These are phyloP conservation scores for Pteronotus mesoamericanus DNA, from an alignment of 2,797 vertebrate genomes.

Conservation along the genomic window DNA sequence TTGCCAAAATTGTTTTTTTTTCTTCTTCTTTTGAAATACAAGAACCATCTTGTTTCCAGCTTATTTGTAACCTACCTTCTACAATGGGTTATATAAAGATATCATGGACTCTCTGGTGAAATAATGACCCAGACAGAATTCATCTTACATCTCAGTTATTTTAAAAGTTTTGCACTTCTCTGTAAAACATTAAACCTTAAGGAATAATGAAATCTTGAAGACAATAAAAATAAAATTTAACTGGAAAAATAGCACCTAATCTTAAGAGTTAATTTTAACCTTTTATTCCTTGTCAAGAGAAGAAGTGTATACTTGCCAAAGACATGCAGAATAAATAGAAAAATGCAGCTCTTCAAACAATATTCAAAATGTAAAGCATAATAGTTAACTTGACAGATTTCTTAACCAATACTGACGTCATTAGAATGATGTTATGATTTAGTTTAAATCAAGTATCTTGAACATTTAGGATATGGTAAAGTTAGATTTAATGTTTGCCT, in stretches of 20 bases:
- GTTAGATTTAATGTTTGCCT: background rate
- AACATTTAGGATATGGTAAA: background rate
- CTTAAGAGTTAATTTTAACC: background rate
- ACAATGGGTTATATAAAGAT: conserved; percentile 61
- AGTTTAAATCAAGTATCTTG: background rate
- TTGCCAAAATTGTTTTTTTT: conserved; percentile 75
- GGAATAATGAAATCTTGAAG: background rate
- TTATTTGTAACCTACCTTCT: conserved; percentile 74
- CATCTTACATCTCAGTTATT: conserved; percentile 43
- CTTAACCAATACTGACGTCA: background rate
- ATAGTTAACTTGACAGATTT: background rate
- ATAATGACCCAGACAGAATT: conserved; percentile 42
- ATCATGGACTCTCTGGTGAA: conserved; percentile 74
- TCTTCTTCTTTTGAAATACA: conserved; percentile 76
- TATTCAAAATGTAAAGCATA: background rate
- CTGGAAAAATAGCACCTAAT: background rate
- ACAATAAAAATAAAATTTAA: conserved; percentile 20
- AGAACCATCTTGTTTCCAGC: conserved; percentile 77
- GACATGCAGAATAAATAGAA: background rate
- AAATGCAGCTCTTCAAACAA: conserved; percentile 3
- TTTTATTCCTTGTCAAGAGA: background rate
- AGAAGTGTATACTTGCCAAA: background rate
- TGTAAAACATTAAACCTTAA: background rate
- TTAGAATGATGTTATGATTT: background rate
- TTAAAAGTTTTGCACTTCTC: conserved; percentile 23